A percentile compares a stretch with the other conserved stretches of the same genome.
Evolutionary conservation across 1,140 invertebrate genomes (phyloP).

Genomic region (Zaprionus ornatus): DNA sequence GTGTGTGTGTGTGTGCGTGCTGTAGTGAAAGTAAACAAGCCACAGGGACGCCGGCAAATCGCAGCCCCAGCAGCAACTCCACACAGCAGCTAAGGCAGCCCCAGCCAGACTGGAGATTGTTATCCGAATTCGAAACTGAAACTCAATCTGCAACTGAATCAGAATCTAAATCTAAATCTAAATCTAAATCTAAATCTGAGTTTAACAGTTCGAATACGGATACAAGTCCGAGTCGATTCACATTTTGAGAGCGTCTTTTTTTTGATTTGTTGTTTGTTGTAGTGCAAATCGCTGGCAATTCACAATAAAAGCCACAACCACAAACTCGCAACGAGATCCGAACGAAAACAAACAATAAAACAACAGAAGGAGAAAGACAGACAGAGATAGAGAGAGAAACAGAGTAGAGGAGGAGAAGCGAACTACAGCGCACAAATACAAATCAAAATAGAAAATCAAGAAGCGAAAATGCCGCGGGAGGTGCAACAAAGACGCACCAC

Average conservation of each 20-base stretch:
- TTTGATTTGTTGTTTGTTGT: slow-evolving; percentile 35
- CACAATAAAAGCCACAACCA: slow-evolving; percentile 33
- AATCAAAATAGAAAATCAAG: slow-evolving; percentile 4
- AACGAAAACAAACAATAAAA: neutral
- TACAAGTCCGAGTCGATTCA: neutral
- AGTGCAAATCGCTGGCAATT: slow-evolving; percentile 39
- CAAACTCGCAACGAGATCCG: slow-evolving; percentile 6
- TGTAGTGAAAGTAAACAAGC: slow-evolving; percentile 74
- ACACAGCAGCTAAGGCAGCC: neutral
- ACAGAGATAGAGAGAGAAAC: neutral
- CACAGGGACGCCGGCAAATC: slow-evolving; percentile 31
- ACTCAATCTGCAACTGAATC: neutral
- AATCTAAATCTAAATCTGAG: neutral
- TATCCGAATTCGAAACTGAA: neutral
- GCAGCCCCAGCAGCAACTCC: neutral
- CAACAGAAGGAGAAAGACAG: neutral
- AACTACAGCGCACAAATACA: neutral
- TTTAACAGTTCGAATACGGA: neutral
- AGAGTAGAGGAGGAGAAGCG: neutral
- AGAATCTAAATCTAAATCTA: neutral
- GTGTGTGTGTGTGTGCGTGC: slow-evolving; percentile 30
- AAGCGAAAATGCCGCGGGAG: slow-evolving; percentile 29
- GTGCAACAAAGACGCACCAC: slow-evolving; percentile 29
- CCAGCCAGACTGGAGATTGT: neutral
- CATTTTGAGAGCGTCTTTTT: slow-evolving; percentile 24